Base-by-base conservation (phyloP, 2,797 vertebrate species). In the Acanthornis magna region DNA sequence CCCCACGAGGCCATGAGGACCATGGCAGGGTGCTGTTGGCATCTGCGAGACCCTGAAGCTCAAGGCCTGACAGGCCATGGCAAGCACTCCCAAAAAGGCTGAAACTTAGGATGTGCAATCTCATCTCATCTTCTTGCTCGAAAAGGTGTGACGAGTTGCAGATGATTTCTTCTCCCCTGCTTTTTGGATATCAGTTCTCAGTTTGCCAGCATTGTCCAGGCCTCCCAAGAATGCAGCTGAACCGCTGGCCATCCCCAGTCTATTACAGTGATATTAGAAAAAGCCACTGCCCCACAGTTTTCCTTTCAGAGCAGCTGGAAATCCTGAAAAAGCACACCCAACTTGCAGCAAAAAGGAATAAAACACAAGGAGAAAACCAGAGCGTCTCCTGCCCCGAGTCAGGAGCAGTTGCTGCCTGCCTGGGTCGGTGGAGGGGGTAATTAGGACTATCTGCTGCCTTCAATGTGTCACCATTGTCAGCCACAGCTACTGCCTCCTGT, bases 371-470 rank as follows among this genome's bases (percentile, higher is more conserved):
- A 91, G 57, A 67, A 78, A 93, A 85, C 11, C 3, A 1, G 27
- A 89, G 51, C 63, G 75, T 62, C 58, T 87, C 76, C 85, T 71
- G 26, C 21, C 48, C 45, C 0, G 0, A 73, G 27, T 25, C 12
- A 4, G 48, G 57, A 95, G 68, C 58, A 32, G 47, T 29, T 71
- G 75, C 50, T 85, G 38, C 75, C 75, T 48, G 47, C 88, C 66
- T 83, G 61, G 75, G 73, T 76, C 2, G 2, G 45, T 72, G 58
- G 65, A 94, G 34, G 84, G 88, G 85, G 93, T 91, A 95, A 97
- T 93, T 92, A 88, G 65, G 86, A 90, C 79, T 91, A 89, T 90
- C 93, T 93, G 89, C 74, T 91, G 68, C 85, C 89, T 91, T 87
- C 80, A 73, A 16, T 48, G 29, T 93, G 88, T 96, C 91, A 88